Evolutionary conservation across 1,140 invertebrate genomes (phyloP).

Genomic region (Spodoptera frugiperda): DNA sequence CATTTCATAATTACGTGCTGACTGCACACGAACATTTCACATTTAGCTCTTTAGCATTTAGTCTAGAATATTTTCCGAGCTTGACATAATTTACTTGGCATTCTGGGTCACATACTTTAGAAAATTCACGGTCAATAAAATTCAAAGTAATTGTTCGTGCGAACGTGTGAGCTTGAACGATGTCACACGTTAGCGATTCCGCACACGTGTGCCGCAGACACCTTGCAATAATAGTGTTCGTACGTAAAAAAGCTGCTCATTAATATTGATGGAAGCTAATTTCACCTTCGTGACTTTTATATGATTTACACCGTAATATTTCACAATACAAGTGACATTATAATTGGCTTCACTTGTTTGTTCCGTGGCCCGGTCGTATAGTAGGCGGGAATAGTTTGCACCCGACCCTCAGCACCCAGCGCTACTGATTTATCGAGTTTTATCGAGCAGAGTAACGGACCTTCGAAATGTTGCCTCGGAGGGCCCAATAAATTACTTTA

Average conservation of each 20-base stretch:
- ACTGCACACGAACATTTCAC: conserved; percentile 1
- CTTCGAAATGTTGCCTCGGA: conserved; percentile 15
- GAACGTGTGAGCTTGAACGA: conserved; percentile 19
- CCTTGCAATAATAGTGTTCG: not conserved
- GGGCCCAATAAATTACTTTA: conserved; percentile 35
- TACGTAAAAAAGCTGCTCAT: conserved; percentile 29
- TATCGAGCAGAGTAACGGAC: conserved; percentile 28
- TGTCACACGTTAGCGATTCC: conserved; percentile 26
- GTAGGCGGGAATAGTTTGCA: conserved; percentile 25
- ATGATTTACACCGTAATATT: conserved; percentile 39
- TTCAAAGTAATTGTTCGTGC: conserved; percentile 14
- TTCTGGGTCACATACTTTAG: conserved; percentile 29
- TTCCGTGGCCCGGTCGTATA: conserved; percentile 15
- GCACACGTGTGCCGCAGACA: conserved; percentile 18
- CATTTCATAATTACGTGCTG: conserved; percentile 28
- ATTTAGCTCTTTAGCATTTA: not conserved
- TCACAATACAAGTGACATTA: conserved; percentile 39
- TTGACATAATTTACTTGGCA: conserved; percentile 16
- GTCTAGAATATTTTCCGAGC: conserved; percentile 1
- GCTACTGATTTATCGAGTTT: conserved; percentile 22
- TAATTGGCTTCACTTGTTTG: conserved; percentile 41
- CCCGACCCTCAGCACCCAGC: conserved; percentile 3
- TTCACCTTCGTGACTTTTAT: conserved; percentile 44
- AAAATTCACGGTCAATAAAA: conserved; percentile 27
- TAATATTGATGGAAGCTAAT: conserved; percentile 44